phyloP scores from a whole-genome alignment of 1,140 invertebrate genomes.

The Grapholita molesta region DNA sequence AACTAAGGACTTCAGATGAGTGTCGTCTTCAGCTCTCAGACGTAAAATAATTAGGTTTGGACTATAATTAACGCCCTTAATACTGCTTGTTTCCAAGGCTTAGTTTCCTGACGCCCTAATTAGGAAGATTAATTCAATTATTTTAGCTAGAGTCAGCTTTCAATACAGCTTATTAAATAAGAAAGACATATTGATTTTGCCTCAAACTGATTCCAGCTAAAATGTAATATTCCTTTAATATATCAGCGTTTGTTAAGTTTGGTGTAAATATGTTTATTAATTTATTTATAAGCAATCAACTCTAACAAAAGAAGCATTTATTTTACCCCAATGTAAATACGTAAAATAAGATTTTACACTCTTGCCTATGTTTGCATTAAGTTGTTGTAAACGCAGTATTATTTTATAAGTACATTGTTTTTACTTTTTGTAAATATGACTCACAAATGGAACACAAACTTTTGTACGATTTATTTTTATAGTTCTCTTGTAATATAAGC shows the following conservation, averaged over 20 bases:
- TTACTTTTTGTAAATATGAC: slow-evolving; percentile 6
- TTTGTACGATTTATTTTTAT: neutral
- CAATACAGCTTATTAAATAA: neutral
- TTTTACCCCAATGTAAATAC: slow-evolving; percentile 1
- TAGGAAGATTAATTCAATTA: neutral
- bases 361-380: neutral
- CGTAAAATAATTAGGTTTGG: slow-evolving; percentile 45
- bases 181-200: neutral
- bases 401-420: slow-evolving; percentile 7
- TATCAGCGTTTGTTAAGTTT: neutral
- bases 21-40: slow-evolving; percentile 26
- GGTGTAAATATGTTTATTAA: slow-evolving; percentile 12
- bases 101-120: neutral
- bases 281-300: slow-evolving; percentile 5
- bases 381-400: neutral
- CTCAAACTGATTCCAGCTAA: neutral
- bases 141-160: neutral
- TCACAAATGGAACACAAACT: slow-evolving; percentile 5
- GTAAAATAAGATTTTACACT: neutral
- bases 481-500: neutral
- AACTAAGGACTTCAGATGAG: neutral
- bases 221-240: neutral
- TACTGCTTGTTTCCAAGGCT: slow-evolving; percentile 36
- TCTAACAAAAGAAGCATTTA: slow-evolving; percentile 13
- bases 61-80: slow-evolving; percentile 66